Evolutionary conservation across 2,888 invertebrate genomes (phyloP), one percentile per base, ranked within the genome.

Genomic region (Tortricodes alternella): DNA sequence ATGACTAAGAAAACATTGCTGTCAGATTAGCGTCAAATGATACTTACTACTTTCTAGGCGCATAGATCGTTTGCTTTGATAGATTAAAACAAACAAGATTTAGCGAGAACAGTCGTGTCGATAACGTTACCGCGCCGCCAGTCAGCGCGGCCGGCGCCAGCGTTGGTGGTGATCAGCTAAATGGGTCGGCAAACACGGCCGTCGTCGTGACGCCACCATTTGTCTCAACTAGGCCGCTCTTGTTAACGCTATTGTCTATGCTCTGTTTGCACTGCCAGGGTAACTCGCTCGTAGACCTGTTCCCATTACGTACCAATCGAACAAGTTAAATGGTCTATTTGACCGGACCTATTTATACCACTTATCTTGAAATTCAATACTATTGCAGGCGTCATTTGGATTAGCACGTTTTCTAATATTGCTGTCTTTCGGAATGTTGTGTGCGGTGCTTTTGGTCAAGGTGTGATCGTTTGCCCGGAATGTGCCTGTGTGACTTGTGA

Each of bases 161-260:
- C 61, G 72, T 72, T 67, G 64, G 66, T 66, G 68, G 65, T 74
- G 74, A 79, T 82, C 76, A 75, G 72, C 75, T 79, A 85, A 85
- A 86, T 85, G 76, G 81, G 80, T 78, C 80, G 78, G 59, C 68
- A 73, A 73, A 76, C 72, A 76, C 73, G 74, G 64, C 64, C 74
- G 76, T 61, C 80, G 73, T 68, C 76, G 75, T 77, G 83, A 74
- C 80, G 83, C 76, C 80, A 73, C 71, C 76, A 76, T 78, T 78
- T 77, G 75, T 75, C 78, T 76, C 80, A 88, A 85, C 85, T 85
- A 83, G 89, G 85, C 80, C 84, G 80, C 74, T 78, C 80, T 89
- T 82, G 82, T 87, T 88, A 85, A 76, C 80, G 73, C 81, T 70
- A 82, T 83, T 83, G 83, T 85, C 75, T 80, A 68, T 67, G 70